Evolutionary conservation across 2,113 vertebrate species (phyloP), one percentile per base, ranked within the genome.

Genomic region (Vimba vimba): DNA sequence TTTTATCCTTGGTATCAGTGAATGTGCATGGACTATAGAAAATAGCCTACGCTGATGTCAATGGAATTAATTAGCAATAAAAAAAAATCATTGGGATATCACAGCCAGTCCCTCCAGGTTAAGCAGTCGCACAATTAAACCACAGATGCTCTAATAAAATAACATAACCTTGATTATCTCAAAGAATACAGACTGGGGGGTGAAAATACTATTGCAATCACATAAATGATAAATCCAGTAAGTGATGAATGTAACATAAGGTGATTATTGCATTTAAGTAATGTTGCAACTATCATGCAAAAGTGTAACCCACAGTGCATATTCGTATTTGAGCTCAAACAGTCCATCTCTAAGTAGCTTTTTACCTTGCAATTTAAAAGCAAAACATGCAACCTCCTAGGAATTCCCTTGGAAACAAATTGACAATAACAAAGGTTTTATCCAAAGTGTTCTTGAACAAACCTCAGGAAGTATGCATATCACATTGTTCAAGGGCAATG

Each of bases 391-490:
- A 82, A 82, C 47, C 79, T 82, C 79, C 0, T 3, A 52, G 45
- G 60, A 83, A 59, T 73, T 73, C 47, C 21, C 30, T 36, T 55
- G 68, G 13, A 83, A 73, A 83, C 81, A 83, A 66, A 71, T 55
- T 27, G 50, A 83, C 21, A 57, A 59, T 39, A 73, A 59, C 30
- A 73, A 68, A 23, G 47, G 66, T 73, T 83, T 83, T 73, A 73
- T 73, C 47, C 81, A 73, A 83, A 83, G 81, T 73, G 81, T 73
- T 83, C 66, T 83, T 83, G 68, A 83, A 73, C 50, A 83, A 83
- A 83, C 81, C 79, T 82, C 45, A 19, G 13, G 7, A 23, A 83
- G 66, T 73, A 39, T 43, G 50, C 50, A 33, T 73, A 59, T 73
- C 50, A n/a, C 68, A 75, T 47, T 64, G 39, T 79, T 71, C 57